Base-by-base conservation (phyloP, 1,140 invertebrate genomes). In the Rhagoletis zephyria region DNA sequence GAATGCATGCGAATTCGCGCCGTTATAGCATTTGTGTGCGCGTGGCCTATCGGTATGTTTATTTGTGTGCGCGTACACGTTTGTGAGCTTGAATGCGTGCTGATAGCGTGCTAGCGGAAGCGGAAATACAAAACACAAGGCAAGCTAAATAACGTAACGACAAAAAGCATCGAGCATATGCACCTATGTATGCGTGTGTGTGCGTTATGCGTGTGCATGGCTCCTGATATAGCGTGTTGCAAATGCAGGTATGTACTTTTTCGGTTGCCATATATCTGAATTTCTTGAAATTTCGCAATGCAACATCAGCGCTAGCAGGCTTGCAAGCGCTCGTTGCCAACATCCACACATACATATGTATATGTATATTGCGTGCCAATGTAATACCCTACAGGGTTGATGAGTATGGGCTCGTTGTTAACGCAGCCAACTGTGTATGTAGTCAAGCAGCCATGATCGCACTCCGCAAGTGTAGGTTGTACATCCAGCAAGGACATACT, bases 61-160 rank as follows among this genome's bases (percentile, higher is more conserved):
- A 30, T 63, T 19, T 87, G 40, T 48, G 42, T 86, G 19, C 48
- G 19, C 60, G 87, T 88, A 88, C 7, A 12, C 61, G 9, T 14
- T 14, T 63, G 12, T 63, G 61, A 63, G 9, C 16, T 63, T n/a
- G n/a, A 63, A 63, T 63, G 61, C 61, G n/a, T 63, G 61, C 61
- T 63, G 61, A 63, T 63, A 63, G 61, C 61, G 61, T 63, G 61
- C 12, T 63, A 63, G 61, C 61, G 61, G 61, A 63, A 63, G 61
- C 61, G 61, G 61, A 63, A 63, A 63, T 63, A 63, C 61, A 63
- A 63, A 63, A 63, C 61, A 63, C 61, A 14, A 63, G n/a, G n/a
- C 61, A 63, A 30, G 61, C 61, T 63, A 63, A 63, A 63, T 63
- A 63, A 63, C 61, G 61, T 14, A 63, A 63, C 61, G 61, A 63